These are phyloP conservation scores for Tenthredo scrophulariae DNA, from an alignment of 2,888 invertebrate genomes.

Conservation along the genomic window DNA sequence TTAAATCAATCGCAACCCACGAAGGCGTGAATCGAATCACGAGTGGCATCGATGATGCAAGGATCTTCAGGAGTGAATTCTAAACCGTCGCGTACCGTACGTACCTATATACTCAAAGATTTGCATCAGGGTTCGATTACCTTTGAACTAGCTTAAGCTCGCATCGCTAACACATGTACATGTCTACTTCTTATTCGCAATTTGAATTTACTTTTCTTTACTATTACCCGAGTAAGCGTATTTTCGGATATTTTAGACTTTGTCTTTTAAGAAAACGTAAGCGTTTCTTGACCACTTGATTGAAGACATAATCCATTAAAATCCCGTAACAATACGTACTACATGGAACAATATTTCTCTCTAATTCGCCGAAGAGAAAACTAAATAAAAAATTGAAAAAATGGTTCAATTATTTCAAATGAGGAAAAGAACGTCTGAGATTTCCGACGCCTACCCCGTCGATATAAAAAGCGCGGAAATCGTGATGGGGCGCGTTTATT, in stretches of 20 bases:
- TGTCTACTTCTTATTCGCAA: conserved; percentile 17
- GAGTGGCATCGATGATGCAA: conserved; percentile 50
- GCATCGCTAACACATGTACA: conserved; percentile 17
- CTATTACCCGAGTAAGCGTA: too few species aligned
- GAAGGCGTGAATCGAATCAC: conserved; percentile 48
- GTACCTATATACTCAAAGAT: conserved; percentile 12
- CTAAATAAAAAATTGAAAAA: too few species aligned
- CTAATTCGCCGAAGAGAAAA: too few species aligned
- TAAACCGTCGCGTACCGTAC: conserved; percentile 12
- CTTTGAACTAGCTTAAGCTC: conserved; percentile 45
- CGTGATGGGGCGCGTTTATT: not conserved
- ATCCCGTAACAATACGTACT: too few species aligned
- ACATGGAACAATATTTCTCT: too few species aligned
- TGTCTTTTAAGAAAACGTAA: too few species aligned
- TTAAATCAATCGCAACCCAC: conserved; percentile 35
- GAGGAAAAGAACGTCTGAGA: not conserved
- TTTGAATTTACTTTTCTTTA: not conserved
- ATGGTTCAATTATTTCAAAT: not conserved
- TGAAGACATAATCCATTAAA: too few species aligned
- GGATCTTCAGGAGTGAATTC: conserved; percentile 45
- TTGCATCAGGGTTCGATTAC: conserved; percentile 51
- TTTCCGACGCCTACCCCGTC: not conserved
- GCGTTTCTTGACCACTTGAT: too few species aligned
- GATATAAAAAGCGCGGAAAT: not conserved
- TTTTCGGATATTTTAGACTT: too few species aligned